A percentile compares a stretch with the other conserved stretches of the same genome.
phyloP scores from a whole-genome alignment of 2,113 vertebrate genomes.

The Cromileptes altivelis region DNA sequence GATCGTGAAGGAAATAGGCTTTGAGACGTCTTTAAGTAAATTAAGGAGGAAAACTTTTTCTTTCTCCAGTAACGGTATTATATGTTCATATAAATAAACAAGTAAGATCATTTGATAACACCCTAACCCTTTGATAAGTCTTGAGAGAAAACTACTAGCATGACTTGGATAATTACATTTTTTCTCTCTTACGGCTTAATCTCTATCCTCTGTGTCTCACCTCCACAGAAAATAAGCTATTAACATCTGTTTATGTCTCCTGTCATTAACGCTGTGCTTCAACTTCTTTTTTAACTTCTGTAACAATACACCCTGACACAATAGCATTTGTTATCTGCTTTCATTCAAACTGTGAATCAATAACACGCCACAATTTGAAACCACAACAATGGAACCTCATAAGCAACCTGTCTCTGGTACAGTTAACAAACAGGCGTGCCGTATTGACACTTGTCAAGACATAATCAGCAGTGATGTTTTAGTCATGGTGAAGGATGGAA shows the following conservation, averaged over 20 bases:
- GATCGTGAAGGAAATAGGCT: not conserved
- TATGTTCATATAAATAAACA: not conserved
- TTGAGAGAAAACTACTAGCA: slow-evolving; percentile 3
- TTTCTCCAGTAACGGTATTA: not conserved
- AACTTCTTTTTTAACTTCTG: slow-evolving; percentile 6
- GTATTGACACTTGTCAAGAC: slow-evolving; percentile 79
- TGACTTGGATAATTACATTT: slow-evolving; percentile 58
- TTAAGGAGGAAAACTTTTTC: not conserved
- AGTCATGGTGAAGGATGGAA: slow-evolving; percentile 74
- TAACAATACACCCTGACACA: slow-evolving; percentile 19
- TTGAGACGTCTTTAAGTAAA: not conserved
- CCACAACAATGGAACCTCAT: slow-evolving; percentile 41
- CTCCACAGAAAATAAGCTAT: slow-evolving; percentile 47
- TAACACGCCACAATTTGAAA: slow-evolving; percentile 37
- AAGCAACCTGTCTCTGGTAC: slow-evolving; percentile 54
- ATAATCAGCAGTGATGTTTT: slow-evolving; percentile 79
- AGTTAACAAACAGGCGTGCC: slow-evolving; percentile 65
- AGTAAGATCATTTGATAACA: slow-evolving; percentile 25
- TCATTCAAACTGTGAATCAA: slow-evolving; percentile 57
- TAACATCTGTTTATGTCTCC: slow-evolving; percentile 45
- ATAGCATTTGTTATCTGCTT: slow-evolving; percentile 46
- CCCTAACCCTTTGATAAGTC: not conserved
- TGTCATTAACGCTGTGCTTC: slow-evolving; percentile 32
- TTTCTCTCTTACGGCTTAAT: slow-evolving; percentile 48
- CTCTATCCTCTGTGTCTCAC: slow-evolving; percentile 44